Evolutionary conservation across 2,797 vertebrate species (phyloP), one percentile per base, ranked within the genome.

Genomic region (Acrossocheilus fasciatus): DNA sequence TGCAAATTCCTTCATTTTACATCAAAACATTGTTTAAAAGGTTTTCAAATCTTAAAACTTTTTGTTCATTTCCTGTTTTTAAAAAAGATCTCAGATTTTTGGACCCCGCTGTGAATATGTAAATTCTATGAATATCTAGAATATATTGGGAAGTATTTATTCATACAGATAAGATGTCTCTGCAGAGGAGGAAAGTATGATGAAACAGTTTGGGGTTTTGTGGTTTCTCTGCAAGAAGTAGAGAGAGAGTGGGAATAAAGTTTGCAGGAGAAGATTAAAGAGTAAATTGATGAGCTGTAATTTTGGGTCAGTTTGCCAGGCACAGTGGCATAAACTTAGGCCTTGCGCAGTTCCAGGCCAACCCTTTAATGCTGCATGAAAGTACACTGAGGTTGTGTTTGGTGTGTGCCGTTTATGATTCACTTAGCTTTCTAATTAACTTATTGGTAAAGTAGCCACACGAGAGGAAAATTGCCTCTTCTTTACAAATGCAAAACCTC

Each of bases 261-360:
- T 90, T 91, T 76, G 87, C 82, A 15, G 6, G 50, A 80, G 83
- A 87, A 91, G 91, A 94, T 93, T 91, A 94, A 92, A 93, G 90
- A 85, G 84, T 30, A 43, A 64, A 73, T 54, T 12, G 18, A 75
- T 64, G 88, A 87, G 83, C 87, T 89, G 85, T 92, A 92, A 93
- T 92, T 92, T 92, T 72, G 74, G 85, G 89, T 89, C 88, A 87
- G 87, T 88, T 90, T 92, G 88, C 90, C 90, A 91, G 92, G 91
- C 87, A 73, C 82, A 85, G 88, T 83, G 84, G 84, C 87, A 89
- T 85, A 83, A 20, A 20, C 83, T 81, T 83, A 20, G 72, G 34
- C 47, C 85, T 43, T 20, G 81, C 87, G 82, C 52, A 87, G 85
- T 57, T 84, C 87, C 73, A 82, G 82, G 87, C 81, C 78, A 47